Evolutionary conservation across 2,113 vertebrate species (phyloP).

Genomic region (Lynx canadensis): DNA sequence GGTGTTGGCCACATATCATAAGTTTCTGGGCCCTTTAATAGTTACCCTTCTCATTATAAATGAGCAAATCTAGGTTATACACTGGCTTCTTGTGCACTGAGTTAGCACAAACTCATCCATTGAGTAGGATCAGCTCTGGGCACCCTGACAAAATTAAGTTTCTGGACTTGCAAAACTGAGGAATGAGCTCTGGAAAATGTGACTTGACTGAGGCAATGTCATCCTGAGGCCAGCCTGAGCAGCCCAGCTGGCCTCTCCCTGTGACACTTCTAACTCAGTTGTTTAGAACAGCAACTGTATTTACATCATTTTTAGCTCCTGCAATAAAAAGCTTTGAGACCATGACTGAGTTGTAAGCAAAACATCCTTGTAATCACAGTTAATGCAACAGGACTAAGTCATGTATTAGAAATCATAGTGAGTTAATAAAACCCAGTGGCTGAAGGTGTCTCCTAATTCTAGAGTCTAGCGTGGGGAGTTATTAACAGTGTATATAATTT

Average conservation of each 20-base stretch:
- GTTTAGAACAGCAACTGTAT: constrained; percentile 43
- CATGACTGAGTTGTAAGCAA: background rate
- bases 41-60: constrained; percentile 3
- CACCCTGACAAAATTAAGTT: constrained; percentile 50
- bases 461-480: background rate
- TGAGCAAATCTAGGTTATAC: background rate
- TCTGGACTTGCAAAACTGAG: constrained; percentile 50
- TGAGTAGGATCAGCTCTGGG: background rate
- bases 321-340: constrained; percentile 36
- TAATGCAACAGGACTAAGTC: constrained; percentile 17
- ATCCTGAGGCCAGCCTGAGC: constrained; percentile 6
- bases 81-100: background rate
- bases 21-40: background rate
- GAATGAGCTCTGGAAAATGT: constrained; percentile 47
- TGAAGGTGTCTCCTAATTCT: constrained; percentile 46
- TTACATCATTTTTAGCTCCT: constrained; percentile 57
- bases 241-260: constrained; percentile 42
- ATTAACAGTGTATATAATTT: background rate
- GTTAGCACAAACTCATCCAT: background rate
- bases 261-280: constrained; percentile 17
- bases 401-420: constrained; percentile 35
- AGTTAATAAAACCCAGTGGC: constrained; percentile 54
- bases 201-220: constrained; percentile 34
- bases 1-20: background rate
- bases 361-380: constrained; percentile 48